These are phyloP conservation scores for Lepus timidus DNA, from an alignment of 2,113 vertebrate genomes.

Conservation along the genomic window DNA sequence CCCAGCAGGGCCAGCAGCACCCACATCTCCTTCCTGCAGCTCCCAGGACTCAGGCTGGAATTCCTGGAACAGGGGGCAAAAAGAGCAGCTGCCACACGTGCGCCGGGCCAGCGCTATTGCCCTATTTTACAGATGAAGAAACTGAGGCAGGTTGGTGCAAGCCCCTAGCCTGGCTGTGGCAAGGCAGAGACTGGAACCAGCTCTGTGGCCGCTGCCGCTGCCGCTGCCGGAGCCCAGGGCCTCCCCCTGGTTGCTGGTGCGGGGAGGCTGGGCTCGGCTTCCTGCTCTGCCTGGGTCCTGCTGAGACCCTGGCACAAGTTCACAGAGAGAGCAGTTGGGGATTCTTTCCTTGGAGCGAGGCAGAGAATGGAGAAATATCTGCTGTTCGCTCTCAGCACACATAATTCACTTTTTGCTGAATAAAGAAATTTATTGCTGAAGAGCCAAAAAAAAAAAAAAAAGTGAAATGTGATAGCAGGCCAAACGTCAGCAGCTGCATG, in stretches of 20 bases:
- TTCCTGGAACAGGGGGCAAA: slow-evolving; percentile 57
- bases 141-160: slow-evolving; percentile 4
- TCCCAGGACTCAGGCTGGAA: background rate
- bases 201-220: background rate
- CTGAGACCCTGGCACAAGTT: slow-evolving; percentile 74
- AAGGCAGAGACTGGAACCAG: background rate
- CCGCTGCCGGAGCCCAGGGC: background rate
- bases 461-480: slow-evolving; percentile 58
- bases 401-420: slow-evolving; percentile 79
- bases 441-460: background rate
- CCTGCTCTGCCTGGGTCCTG: slow-evolving; percentile 63
- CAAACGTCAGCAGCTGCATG: slow-evolving; percentile 68
- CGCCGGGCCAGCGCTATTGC: background rate
- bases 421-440: slow-evolving; percentile 76
- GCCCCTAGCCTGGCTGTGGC: background rate
- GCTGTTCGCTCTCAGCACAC: slow-evolving; percentile 58
- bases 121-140: slow-evolving; percentile 27
- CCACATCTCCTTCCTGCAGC: slow-evolving; percentile 55
- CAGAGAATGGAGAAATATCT: slow-evolving; percentile 59
- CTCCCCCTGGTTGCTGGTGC: background rate
- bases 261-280: background rate
- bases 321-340: slow-evolving; percentile 63
- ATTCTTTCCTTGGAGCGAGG: slow-evolving; percentile 65
- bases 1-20: slow-evolving; percentile 56
- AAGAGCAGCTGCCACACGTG: background rate